Base-by-base conservation (phyloP, 2,888 invertebrate genomes). In the Phlogophora meticulosa region DNA sequence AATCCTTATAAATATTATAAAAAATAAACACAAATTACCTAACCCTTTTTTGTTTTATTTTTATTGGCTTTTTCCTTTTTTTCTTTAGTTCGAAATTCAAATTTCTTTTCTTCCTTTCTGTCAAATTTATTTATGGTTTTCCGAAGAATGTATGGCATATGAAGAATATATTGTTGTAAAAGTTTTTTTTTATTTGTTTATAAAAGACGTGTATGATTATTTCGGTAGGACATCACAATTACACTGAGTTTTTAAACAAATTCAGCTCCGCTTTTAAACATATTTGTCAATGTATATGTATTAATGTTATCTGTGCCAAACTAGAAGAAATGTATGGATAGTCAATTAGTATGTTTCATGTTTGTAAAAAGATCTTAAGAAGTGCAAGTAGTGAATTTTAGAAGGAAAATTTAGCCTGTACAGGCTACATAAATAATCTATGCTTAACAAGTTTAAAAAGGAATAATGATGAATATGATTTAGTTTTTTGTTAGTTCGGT, bases 21-120 rank as follows among this genome's bases (percentile, higher is more conserved):
- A 79, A 65, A 82, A 83, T 70, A 81, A 69, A 83, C 49, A 75
- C 59, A 71, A 65, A 61, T 71, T 71, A 53, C 45, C 9, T 45
- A 46, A 75, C 40, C 49, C 51, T 45, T 55, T 80, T 81, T 81
- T 71, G 69, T 81, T 81, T 81, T 78, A 72, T 82, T 83, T 78
- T 78, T 7, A 68, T 78, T 81, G 58, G 51, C 13, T 62, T 70
- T 63, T 51, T 36, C 48, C 24, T 56, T 59, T 53, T 42, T 64
- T 60, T n/a, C n/a, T n/a, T n/a, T 17, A 17, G 9, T 48, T 69
- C 4, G 1, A 15, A 20, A 43, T 43, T 17, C 10, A 1, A 13
- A 9, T 38, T 20, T 1, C 11, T n/a, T n/a, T 52, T 9, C 0
- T 22, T 24, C 46, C 11, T 22, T 43, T 0, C n/a, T n/a, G n/a